These are phyloP conservation scores for Kradibia gibbosae DNA, from an alignment of 1,140 invertebrate genomes.

Conservation along the genomic window DNA sequence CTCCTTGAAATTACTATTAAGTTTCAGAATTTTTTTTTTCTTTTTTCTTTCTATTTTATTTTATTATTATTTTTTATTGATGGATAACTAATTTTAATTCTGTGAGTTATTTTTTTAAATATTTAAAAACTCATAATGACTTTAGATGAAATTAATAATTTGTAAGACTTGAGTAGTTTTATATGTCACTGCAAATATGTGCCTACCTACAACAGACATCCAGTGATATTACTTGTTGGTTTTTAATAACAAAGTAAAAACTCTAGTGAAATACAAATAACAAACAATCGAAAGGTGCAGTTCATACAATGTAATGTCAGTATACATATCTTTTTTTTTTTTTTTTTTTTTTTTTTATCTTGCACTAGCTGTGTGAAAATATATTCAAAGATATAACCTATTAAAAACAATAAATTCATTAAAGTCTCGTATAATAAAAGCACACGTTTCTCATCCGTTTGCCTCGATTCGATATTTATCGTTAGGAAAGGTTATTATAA, in stretches of 20 bases:
- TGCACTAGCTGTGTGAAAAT: not conserved
- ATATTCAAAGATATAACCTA: not conserved
- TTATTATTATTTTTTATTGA: not conserved
- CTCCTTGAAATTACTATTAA: conserved; percentile 31
- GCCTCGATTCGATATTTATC: conserved; percentile 9
- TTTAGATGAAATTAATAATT: conserved; percentile 20
- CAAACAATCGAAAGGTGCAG: conserved; percentile 30
- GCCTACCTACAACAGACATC: conserved; percentile 39
- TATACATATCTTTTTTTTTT: conserved; percentile 18
- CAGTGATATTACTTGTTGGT: conserved; percentile 49
- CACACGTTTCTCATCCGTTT: conserved; percentile 28
- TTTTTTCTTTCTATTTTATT: not conserved
- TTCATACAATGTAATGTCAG: conserved; percentile 28
- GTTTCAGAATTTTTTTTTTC: conserved; percentile 23
- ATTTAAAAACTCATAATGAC: conserved; percentile 10
- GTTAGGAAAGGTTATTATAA: not conserved
- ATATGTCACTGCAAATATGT: conserved; percentile 39
- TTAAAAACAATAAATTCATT: conserved; percentile 19
- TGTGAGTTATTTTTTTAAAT: conserved; percentile 1
- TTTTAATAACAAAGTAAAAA: conserved; percentile 36
- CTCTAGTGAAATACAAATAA: conserved; percentile 41
- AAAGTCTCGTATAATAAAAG: conserved; percentile 26
- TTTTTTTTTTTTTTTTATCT: conserved; percentile 29
- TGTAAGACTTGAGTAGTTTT: conserved; percentile 36
- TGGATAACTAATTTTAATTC: conserved; percentile 1